Evolutionary conservation across 2,888 invertebrate genomes (phyloP).

Genomic region (Coremacera marginata): DNA sequence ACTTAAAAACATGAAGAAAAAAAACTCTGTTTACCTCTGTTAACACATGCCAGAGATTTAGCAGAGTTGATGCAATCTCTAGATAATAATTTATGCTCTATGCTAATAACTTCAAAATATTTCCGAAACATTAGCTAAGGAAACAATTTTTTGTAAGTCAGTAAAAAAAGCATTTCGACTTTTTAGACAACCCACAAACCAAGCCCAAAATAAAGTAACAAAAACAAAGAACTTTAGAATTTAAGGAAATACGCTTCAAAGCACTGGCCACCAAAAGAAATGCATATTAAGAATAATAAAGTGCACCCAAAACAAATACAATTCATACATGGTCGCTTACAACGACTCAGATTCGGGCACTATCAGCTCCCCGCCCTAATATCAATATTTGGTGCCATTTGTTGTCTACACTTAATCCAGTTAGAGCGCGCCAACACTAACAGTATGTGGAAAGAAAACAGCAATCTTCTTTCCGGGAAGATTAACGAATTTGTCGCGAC

Average conservation of each 20-base stretch:
- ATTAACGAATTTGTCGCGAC: not conserved
- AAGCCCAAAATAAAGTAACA: not conserved
- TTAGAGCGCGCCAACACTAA: not conserved
- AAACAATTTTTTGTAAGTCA: not conserved
- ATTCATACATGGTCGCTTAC: not conserved
- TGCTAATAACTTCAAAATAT: too few species aligned
- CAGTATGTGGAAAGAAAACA: not conserved
- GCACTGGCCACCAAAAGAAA: constrained; percentile 1
- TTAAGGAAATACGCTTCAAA: not conserved
- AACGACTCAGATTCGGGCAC: not conserved
- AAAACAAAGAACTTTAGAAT: not conserved
- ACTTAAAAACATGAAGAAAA: too few species aligned
- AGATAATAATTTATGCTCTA: too few species aligned
- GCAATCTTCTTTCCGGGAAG: not conserved
- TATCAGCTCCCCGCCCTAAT: not conserved
- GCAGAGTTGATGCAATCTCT: too few species aligned
- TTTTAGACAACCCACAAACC: not conserved
- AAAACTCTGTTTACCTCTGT: too few species aligned
- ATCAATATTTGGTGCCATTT: not conserved
- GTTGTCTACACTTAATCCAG: constrained; percentile 4
- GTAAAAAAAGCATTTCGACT: not conserved
- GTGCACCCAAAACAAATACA: not conserved
- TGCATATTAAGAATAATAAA: not conserved
- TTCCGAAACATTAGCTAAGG: not conserved
- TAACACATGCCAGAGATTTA: too few species aligned